Conservation (phyloP, 2,113 vertebrate species). For the Pyrgilauda ruficollis region DNA sequence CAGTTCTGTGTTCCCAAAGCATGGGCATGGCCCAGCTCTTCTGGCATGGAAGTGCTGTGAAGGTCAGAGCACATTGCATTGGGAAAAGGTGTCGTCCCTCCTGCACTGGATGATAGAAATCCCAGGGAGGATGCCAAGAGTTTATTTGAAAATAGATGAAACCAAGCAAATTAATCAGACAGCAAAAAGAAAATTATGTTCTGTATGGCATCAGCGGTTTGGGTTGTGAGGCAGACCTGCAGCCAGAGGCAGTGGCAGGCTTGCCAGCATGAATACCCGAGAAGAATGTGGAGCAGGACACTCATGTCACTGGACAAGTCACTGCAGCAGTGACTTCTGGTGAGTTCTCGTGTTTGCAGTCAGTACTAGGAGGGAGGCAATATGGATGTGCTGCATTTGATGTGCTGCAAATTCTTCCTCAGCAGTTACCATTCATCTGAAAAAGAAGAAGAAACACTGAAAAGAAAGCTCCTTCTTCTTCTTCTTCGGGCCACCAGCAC, state of each 20-base stretch:
- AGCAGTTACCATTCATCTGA: not conserved
- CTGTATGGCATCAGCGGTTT: not conserved
- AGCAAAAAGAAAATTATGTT: not conserved
- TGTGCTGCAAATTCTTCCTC: not conserved
- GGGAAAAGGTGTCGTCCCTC: not conserved
- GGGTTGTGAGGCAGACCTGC: not conserved
- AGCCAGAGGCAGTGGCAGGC: not conserved
- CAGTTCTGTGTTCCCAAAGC: not conserved
- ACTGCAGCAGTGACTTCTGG: not conserved
- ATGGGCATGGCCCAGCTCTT: not conserved
- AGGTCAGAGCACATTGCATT: not conserved
- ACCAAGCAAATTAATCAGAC: constrained; percentile 46
- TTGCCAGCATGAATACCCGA: not conserved
- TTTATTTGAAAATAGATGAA: constrained; percentile 54
- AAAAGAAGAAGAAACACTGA: not conserved
- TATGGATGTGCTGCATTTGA: not conserved
- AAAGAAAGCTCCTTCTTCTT: not conserved
- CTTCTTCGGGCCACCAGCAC: not conserved
- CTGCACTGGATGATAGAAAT: constrained; percentile 21
- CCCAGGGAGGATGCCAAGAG: not conserved
- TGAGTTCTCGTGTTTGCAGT: not conserved
- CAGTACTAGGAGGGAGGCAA: not conserved
- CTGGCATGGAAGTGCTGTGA: not conserved
- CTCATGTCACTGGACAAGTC: not conserved
- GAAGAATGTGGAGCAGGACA: not conserved